A percentile compares a stretch with the other conserved stretches of the same genome.
phyloP scores from a whole-genome alignment of 2,113 vertebrate species.

The Protobothrops mucrosquamatus region DNA sequence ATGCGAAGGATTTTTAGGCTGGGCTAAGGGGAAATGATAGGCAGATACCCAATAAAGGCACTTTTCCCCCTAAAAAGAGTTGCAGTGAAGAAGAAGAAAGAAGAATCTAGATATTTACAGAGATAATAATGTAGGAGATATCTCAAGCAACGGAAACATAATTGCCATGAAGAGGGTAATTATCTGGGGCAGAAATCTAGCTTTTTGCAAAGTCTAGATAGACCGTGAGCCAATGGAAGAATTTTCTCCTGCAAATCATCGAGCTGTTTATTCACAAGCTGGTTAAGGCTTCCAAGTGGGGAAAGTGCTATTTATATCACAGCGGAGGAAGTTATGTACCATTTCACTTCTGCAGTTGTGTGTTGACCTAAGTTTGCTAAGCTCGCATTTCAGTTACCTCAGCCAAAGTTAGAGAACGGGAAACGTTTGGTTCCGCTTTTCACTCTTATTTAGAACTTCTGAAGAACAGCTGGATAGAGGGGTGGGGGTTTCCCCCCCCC shows the following conservation, averaged over 20 bases:
- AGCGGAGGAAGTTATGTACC: constrained; percentile 42
- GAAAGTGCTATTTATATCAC: constrained; percentile 52
- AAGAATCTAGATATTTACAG: neutral
- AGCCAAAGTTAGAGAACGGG: neutral
- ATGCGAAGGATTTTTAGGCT: constrained; percentile 1
- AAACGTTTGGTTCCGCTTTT: neutral
- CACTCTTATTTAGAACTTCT: neutral
- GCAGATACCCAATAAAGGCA: constrained; percentile 30
- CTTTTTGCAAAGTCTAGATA: constrained; percentile 24
- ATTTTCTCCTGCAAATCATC: constrained; percentile 32
- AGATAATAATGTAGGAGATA: neutral
- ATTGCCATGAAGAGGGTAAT: neutral
- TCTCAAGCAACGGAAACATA: neutral
- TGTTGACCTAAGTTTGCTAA: neutral
- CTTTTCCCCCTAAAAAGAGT: neutral
- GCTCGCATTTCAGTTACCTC: neutral
- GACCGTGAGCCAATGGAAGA: neutral
- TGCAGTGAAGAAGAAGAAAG: rapidly evolving
- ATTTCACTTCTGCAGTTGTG: constrained; percentile 47
- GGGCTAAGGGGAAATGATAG: neutral
- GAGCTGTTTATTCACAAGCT: neutral
- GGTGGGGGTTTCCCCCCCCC: neutral
- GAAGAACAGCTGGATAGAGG: neutral
- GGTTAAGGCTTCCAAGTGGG: constrained; percentile 53
- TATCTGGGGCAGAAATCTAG: neutral